Conservation (phyloP, 37 sponge, comb jelly and placozoan genomes). For the Ianthella basta region DNA sequence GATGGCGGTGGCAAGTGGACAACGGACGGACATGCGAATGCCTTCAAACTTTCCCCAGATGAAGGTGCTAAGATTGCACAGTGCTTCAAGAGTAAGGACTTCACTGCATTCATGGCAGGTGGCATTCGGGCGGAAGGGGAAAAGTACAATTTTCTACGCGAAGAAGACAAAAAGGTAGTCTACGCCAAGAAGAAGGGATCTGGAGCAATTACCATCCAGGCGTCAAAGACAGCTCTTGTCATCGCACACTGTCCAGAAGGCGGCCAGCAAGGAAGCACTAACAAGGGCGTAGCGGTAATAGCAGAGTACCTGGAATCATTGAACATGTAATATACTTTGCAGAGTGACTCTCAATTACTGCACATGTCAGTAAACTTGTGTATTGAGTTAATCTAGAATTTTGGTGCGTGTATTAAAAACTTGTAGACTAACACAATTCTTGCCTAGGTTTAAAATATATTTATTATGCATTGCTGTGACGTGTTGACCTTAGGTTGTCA, state of each 20-base stretch:
- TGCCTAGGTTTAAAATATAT: not conserved
- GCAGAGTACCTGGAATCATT: conserved; percentile 84
- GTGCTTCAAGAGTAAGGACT: conserved; percentile 80
- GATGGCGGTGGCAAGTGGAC: conserved; percentile 86
- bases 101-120: conserved; percentile 70
- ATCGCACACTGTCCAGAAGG: conserved; percentile 90
- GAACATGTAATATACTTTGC: conserved; percentile 53
- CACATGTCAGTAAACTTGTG: not conserved
- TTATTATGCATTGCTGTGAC: too few relatives aligned
- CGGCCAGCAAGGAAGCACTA: conserved; percentile 79
- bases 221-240: conserved; percentile 82
- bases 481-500: too few relatives aligned
- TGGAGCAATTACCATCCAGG: conserved; percentile 78
- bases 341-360: too few relatives aligned
- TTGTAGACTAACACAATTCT: not conserved
- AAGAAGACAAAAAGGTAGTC: conserved; percentile 76
- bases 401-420: not conserved
- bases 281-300: conserved; percentile 80
- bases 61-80: conserved; percentile 70
- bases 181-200: conserved; percentile 69
- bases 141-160: conserved; percentile 84
- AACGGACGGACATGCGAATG: conserved; percentile 50
- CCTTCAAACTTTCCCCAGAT: conserved; percentile 42
- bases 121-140: conserved; percentile 49
- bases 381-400: conserved; percentile 1